A percentile compares a stretch with the other conserved stretches of the same genome.
phyloP scores from a whole-genome alignment of 2,113 vertebrate species.

The Eclectus roratus region DNA sequence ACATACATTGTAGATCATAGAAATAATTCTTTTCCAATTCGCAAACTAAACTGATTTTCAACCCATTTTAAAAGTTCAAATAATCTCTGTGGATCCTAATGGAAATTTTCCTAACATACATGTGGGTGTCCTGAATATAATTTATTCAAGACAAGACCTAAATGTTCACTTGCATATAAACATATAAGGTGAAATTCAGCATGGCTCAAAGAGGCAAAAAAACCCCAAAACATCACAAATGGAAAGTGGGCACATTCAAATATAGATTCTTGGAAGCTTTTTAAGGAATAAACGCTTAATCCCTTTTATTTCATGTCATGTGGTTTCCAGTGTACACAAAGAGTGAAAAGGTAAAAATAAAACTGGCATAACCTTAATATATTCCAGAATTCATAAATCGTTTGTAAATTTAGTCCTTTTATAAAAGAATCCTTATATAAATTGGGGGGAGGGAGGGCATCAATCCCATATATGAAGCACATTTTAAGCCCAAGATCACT shows the following conservation, averaged over 20 bases:
- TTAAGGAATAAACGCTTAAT: slow-evolving; percentile 49
- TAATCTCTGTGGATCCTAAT: background rate
- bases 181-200: slow-evolving; percentile 43
- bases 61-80: background rate
- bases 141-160: background rate
- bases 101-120: background rate
- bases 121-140: background rate
- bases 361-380: slow-evolving; percentile 62
- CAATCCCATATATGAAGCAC: slow-evolving; percentile 79
- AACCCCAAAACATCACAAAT: background rate
- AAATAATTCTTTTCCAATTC: background rate
- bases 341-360: slow-evolving; percentile 67
- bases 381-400: slow-evolving; percentile 69
- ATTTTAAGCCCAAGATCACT: slow-evolving; percentile 91
- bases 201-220: background rate
- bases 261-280: slow-evolving; percentile 48
- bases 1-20: background rate
- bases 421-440: slow-evolving; percentile 72
- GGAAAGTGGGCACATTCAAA: slow-evolving; percentile 40
- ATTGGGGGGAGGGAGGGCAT: slow-evolving; percentile 42
- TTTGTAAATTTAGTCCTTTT: slow-evolving; percentile 70
- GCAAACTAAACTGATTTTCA: background rate
- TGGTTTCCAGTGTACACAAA: slow-evolving; percentile 58
- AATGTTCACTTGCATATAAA: slow-evolving; percentile 49
- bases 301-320: slow-evolving; percentile 27